A percentile compares a stretch with the other conserved stretches of the same genome.
Evolutionary conservation across 2,113 vertebrate genomes (phyloP).

Genomic region (Platysteira castanea): DNA sequence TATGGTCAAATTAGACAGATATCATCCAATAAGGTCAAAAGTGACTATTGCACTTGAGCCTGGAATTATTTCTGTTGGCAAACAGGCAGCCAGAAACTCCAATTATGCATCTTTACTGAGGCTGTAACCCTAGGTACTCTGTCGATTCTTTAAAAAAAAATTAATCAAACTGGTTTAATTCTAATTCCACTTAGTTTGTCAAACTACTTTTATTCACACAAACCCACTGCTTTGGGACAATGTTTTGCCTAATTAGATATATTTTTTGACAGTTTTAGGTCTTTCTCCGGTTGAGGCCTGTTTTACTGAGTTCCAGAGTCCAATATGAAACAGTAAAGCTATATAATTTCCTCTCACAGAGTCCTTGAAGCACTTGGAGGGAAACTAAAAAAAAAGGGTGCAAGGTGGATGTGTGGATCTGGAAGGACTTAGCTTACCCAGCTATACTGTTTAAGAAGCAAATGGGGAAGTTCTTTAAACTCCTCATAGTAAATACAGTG

Average conservation of each 20-base stretch:
- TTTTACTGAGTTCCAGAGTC: not conserved
- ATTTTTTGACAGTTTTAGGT: not conserved
- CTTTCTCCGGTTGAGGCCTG: not conserved
- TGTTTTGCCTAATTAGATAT: not conserved
- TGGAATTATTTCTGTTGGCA: not conserved
- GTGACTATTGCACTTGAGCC: not conserved
- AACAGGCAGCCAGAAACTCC: not conserved
- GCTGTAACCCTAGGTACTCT: not conserved
- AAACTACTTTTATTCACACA: not conserved
- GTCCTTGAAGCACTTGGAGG: not conserved
- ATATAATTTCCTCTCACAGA: not conserved
- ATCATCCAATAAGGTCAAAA: not conserved
- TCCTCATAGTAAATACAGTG: not conserved
- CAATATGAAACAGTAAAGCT: not conserved
- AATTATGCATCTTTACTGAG: not conserved
- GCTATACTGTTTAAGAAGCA: not conserved
- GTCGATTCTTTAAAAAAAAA: not conserved
- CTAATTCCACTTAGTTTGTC: not conserved
- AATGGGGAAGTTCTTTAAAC: not conserved
- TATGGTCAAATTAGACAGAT: not conserved
- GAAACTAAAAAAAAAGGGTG: rapidly evolving
- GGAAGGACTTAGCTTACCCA: not conserved
- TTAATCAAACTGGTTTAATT: not conserved
- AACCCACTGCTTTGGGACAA: not conserved
- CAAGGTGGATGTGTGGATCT: rapidly evolving